Evolutionary conservation across 2,113 vertebrate species (phyloP), one percentile per base, ranked within the genome.

Genomic region (Daboia siamensis): DNA sequence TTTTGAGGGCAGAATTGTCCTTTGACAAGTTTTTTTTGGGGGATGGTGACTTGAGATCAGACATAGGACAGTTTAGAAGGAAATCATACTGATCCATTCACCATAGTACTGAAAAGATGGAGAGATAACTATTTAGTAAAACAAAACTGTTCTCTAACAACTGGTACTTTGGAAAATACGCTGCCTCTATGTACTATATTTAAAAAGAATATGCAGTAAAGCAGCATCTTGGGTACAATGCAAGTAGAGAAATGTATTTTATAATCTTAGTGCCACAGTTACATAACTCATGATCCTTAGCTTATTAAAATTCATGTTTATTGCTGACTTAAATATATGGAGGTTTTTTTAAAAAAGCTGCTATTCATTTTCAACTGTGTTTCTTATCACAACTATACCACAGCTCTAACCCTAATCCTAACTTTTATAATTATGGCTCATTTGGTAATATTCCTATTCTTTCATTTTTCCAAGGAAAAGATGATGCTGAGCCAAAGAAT

Each of bases 401-500:
- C 46, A 39, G 21, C 74, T 51, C 48, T 51, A 51, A 51, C 8
- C 48, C 48, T 51, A 51, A 51, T 8, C 48, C 48, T 74, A 15
- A 39, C 74, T 7, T 80, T 80, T 39, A 39, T 92, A 94, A 90
- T 39, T 86, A 26, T 64, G 56, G 8, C 85, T 64, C 26, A 23
- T 74, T 26, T 96, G 95, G 94, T 97, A 91, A 96, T 95, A 94
- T 94, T 51, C 44, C 94, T 96, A 94, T 96, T 95, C 94, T 97
- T 97, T 94, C 97, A 8, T 33, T 94, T 97, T 97, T 96, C 91
- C 94, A 97, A 99, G 99, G 98, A 94, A 98, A 98, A 98, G 97
- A 97, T 96, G 98, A 98, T 95, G 97, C 97, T 94, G 98, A 98
- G 96, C 96, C 97, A 93, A 98, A 97, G 97, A 98, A 97, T 97